Evolutionary conservation across 2,888 invertebrate genomes (phyloP), one percentile per base, ranked within the genome.

Genomic region (Cosmorhoe ocellata): DNA sequence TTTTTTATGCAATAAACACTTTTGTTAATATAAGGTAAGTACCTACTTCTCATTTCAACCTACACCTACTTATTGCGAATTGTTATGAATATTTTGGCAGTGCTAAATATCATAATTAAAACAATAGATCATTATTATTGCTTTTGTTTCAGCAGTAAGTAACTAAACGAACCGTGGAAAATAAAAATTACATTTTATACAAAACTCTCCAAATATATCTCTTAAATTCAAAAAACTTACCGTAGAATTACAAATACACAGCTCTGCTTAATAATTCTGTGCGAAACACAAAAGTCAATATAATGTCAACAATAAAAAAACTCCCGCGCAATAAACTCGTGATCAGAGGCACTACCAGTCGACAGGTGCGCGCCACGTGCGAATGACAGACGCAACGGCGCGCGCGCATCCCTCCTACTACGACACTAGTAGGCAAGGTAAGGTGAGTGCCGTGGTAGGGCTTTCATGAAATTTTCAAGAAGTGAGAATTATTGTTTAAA

Each of bases 351-450:
- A 56, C 55, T 22, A 40, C 43, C 36, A 27, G 14, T 41, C 47
- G 42, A 37, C 56, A 47, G 57, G 58, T 58, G 61, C 51, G 56
- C 49, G 26, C 44, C 56, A 54, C 56, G 53, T 61, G 69, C 64
- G 65, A 63, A 45, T 59, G 52, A 53, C 53, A 56, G 56, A 61
- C 66, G 41, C 13, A 28, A 27, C 61, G 62, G 63, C 69, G 64
- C 66, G 51, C 56, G 69, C 66, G 64, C 67, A 62, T 64, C 66
- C 69, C 67, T 66, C 64, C 44, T 42, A 38, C 46, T n/a, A 27
- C 13, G 10, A 32, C 38, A 34, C 34, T 13, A 18, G 22, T 22
- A 42, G 18, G 24, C 18, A 26, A 34, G 42, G 31, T 44, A 49
- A 47, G 41, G 11, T 38, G 24, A 45, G 11, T 38, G 24, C 18